Percentiles rank a stretch among this genome's conserved stretches.
These are phyloP conservation scores for Pseudochromis fuscus DNA, from an alignment of 2,797 vertebrate genomes.

Conservation along the genomic window DNA sequence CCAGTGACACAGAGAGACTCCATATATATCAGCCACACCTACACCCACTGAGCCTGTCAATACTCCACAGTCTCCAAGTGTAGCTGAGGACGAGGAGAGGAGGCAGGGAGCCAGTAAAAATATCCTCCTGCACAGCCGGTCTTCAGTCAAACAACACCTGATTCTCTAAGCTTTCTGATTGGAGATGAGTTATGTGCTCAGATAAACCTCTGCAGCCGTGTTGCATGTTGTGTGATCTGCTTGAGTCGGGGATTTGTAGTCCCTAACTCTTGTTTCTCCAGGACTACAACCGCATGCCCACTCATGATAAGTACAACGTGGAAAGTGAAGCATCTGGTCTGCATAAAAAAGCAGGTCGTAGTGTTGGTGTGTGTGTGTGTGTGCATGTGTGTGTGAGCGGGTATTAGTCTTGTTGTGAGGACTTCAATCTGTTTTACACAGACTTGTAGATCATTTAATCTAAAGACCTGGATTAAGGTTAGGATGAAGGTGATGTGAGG, in stretches of 20 bases:
- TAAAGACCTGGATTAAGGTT: too few relatives aligned
- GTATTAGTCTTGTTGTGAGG: slow-evolving; percentile 19
- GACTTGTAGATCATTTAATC: too few relatives aligned
- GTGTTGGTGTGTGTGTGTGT: background rate
- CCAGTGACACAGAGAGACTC: slow-evolving; percentile 34
- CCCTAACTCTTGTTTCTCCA: slow-evolving; percentile 46
- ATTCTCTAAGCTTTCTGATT: slow-evolving; percentile 7
- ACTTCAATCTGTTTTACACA: too few relatives aligned
- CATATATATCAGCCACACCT: slow-evolving; percentile 20
- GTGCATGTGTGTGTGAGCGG: slow-evolving; percentile 1
- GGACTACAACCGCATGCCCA: slow-evolving; percentile 44
- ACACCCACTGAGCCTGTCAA: slow-evolving; percentile 12
- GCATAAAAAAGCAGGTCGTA: slow-evolving; percentile 46
- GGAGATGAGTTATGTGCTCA: slow-evolving; percentile 1
- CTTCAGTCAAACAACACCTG: slow-evolving; percentile 13
- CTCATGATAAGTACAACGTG: slow-evolving; percentile 39
- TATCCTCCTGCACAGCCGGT: background rate
- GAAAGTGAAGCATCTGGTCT: slow-evolving; percentile 69
- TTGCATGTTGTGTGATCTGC: slow-evolving; percentile 35
- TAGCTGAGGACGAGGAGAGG: background rate
- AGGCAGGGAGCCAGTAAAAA: slow-evolving; percentile 16
- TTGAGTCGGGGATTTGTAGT: slow-evolving; percentile 54
- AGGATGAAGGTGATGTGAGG: too few relatives aligned
- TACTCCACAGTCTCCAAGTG: slow-evolving; percentile 8
- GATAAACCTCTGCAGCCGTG: slow-evolving; percentile 18